A percentile compares a stretch with the other conserved stretches of the same genome.
phyloP scores from a whole-genome alignment of 2,888 invertebrate genomes.

The Syritta pipiens region DNA sequence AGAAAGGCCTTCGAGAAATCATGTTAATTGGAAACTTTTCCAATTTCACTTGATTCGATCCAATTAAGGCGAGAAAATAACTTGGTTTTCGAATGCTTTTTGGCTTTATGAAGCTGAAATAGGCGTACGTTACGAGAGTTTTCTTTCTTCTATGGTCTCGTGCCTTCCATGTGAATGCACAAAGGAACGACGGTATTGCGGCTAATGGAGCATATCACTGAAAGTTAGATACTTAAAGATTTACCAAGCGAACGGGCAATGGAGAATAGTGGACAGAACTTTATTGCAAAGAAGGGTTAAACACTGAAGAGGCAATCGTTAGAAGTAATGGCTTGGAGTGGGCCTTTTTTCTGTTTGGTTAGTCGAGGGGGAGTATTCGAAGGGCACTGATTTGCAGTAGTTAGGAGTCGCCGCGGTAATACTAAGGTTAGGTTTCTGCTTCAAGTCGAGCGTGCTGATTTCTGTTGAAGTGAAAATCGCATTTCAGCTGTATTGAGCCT shows the following conservation, averaged over 20 bases:
- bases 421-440: no score
- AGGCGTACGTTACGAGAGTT: slow-evolving; percentile 33
- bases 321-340: not conserved
- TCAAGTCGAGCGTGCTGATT: no score
- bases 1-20: not conserved
- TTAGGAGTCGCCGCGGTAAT: not conserved
- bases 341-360: not conserved
- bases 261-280: not conserved
- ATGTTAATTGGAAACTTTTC: slow-evolving; percentile 69
- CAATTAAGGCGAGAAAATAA: slow-evolving; percentile 54
- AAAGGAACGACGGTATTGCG: slow-evolving; percentile 16
- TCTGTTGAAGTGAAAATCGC: no score
- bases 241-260: not conserved
- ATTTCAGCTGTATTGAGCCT: no score
- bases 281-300: no score
- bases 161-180: slow-evolving; percentile 4
- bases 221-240: slow-evolving; percentile 17
- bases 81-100: slow-evolving; percentile 49
- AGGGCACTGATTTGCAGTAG: not conserved
- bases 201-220: slow-evolving; percentile 49
- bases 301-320: not conserved
- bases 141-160: slow-evolving; percentile 17
- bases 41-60: slow-evolving; percentile 66
- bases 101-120: slow-evolving; percentile 19
- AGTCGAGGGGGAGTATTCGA: not conserved